These are phyloP conservation scores for Agelas oroides DNA, from an alignment of 37 sponge, comb jelly and placozoan genomes.

Conservation along the genomic window DNA sequence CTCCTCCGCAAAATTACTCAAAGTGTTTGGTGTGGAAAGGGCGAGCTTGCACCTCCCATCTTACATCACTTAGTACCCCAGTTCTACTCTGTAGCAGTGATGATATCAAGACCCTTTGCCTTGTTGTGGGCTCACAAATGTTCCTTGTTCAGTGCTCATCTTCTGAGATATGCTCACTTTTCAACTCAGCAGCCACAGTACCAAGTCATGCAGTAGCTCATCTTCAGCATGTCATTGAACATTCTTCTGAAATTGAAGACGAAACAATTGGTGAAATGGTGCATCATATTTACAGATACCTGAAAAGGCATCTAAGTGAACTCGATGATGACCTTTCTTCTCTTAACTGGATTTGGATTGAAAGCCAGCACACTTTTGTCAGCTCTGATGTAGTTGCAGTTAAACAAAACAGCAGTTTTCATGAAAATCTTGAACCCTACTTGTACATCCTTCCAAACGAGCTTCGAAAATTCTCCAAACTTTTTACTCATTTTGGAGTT, in stretches of 20 bases:
- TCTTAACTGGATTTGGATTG: constrained; percentile 38
- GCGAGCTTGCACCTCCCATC: constrained; percentile 17
- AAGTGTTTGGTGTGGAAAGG: constrained; percentile 55
- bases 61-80: constrained; percentile 2
- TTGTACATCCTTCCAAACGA: constrained; percentile 42
- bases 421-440: constrained; percentile 43
- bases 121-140: constrained; percentile 52
- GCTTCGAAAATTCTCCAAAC: constrained; percentile 2
- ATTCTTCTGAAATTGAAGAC: no score
- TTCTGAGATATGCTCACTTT: no score
- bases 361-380: constrained; percentile 37
- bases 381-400: constrained; percentile 14
- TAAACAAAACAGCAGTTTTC: constrained; percentile 19
- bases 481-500: constrained; percentile 53
- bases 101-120: neutral
- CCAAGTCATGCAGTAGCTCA: no score
- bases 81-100: neutral
- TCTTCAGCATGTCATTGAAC: no score
- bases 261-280: no score
- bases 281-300: no score
- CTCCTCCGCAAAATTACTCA: constrained; percentile 37
- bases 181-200: no score
- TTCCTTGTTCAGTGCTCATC: neutral
- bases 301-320: no score
- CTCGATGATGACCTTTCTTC: no score